Evolutionary conservation across 1,140 invertebrate species (phyloP), one percentile per base, ranked within the genome.

Genomic region (Oryzaephilus surinamensis): DNA sequence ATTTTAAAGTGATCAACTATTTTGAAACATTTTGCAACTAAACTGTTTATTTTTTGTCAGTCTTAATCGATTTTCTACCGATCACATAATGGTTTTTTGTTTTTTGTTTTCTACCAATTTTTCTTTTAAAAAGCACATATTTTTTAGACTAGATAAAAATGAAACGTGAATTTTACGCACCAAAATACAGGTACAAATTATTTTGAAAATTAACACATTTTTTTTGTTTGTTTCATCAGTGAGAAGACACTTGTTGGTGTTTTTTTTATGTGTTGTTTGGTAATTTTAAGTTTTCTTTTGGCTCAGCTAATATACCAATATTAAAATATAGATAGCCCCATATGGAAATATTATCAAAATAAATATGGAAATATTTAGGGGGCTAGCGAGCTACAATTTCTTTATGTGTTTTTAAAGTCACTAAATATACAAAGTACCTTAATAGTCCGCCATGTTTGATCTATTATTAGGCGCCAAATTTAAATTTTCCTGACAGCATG

Each of bases 241-340:
- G 18, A 57, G 55, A 59, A 59, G 55, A 59, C 55, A 59, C 55
- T 55, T 57, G 43, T 50, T 57, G 57, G 51, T 57, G 50, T 51
- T 50, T 27, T n/a, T 43, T 38, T n/a, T n/a, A n/a, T n/a, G n/a
- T 33, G 33, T 36, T 32, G 32, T 42, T 37, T 35, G n/a, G n/a
- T n/a, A n/a, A n/a, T n/a, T n/a, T n/a, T n/a, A n/a, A n/a, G n/a
- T n/a, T n/a, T n/a, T n/a, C n/a, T n/a, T n/a, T n/a, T n/a, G n/a
- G n/a, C n/a, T n/a, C n/a, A n/a, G n/a, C n/a, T n/a, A n/a, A n/a
- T n/a, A n/a, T n/a, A n/a, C n/a, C n/a, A n/a, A n/a, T n/a, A n/a
- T n/a, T n/a, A n/a, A n/a, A n/a, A n/a, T n/a, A n/a, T n/a, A n/a
- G n/a, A n/a, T n/a, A n/a, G n/a, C n/a, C n/a, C n/a, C n/a, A n/a